phyloP scores from a whole-genome alignment of 2,888 invertebrate genomes.

The Drosophila limbata region DNA sequence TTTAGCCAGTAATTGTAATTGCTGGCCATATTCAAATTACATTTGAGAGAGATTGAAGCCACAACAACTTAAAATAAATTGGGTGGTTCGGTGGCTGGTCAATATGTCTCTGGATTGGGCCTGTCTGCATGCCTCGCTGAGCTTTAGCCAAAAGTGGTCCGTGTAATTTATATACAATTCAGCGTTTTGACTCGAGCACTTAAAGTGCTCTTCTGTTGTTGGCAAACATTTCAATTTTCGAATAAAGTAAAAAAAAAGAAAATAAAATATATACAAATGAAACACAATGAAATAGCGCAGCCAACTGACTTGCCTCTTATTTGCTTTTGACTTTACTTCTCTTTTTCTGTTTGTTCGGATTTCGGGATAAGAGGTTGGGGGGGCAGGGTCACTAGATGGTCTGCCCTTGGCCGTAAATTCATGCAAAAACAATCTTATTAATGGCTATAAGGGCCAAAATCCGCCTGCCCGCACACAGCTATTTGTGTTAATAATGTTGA shows the following conservation, averaged over 20 bases:
- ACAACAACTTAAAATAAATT: conserved; percentile 17
- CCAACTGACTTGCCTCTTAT: conserved; percentile 23
- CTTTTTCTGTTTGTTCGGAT: conserved; percentile 38
- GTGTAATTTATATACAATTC: conserved; percentile 73
- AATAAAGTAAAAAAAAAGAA: conserved; percentile 31
- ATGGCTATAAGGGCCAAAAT: conserved; percentile 61
- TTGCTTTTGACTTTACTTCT: conserved; percentile 39
- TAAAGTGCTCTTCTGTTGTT: conserved; percentile 49
- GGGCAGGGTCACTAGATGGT: conserved; percentile 44
- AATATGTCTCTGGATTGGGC: conserved; percentile 20
- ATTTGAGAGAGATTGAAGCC: conserved; percentile 41
- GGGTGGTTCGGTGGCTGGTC: conserved; percentile 7
- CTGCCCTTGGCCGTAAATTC: conserved; percentile 71
- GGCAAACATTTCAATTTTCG: conserved; percentile 78
- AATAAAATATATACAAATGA: conserved; percentile 11
- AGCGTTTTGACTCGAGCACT: conserved; percentile 42
- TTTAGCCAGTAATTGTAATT: conserved; percentile 47
- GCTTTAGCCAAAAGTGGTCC: conserved; percentile 68
- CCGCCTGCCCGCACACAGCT: conserved; percentile 2
- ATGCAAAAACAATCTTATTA: conserved; percentile 81
- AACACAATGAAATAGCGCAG: conserved; percentile 16
- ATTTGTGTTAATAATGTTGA: conserved; percentile 78
- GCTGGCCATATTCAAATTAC: conserved; percentile 63
- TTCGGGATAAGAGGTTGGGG: conserved; percentile 6
- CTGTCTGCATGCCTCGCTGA: conserved; percentile 66